Percentiles rank a stretch among this genome's conserved stretches.
Evolutionary conservation across 1,140 invertebrate species (phyloP).

Genomic region (Trachymyrmex septentrionalis): DNA sequence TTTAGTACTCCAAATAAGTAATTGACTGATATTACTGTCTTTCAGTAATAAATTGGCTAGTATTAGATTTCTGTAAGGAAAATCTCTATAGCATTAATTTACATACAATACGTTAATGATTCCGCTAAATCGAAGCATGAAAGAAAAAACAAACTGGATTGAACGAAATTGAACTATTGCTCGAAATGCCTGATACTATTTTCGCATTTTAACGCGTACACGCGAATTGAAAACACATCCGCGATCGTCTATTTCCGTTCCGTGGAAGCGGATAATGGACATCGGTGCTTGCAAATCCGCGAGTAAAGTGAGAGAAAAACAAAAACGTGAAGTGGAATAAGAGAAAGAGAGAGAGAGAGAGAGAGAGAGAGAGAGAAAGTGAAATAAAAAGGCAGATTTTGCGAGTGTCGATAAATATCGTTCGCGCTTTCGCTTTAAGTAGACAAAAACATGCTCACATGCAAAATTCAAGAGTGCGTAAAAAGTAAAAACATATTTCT

Average conservation of each 20-base stretch:
- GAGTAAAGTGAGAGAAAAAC: background rate
- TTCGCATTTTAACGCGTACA: constrained; percentile 51
- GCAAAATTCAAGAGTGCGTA: constrained; percentile 15
- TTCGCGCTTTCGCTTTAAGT: constrained; percentile 51
- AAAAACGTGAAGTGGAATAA: background rate
- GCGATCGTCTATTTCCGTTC: constrained; percentile 56
- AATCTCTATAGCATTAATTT: too few relatives aligned
- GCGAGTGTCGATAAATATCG: constrained; percentile 43
- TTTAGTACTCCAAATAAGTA: too few relatives aligned
- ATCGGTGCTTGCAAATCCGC: background rate
- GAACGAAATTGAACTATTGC: background rate
- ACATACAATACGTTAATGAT: too few relatives aligned
- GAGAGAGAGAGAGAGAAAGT: background rate
- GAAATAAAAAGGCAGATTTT: constrained; percentile 5
- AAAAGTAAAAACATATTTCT: constrained; percentile 66
- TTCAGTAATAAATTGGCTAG: too few relatives aligned
- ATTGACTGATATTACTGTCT: too few relatives aligned
- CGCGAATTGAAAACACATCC: constrained; percentile 38
- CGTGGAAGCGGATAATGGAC: constrained; percentile 1
- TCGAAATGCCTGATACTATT: constrained; percentile 53
- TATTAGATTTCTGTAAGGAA: too few relatives aligned
- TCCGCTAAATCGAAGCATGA: constrained; percentile 1
- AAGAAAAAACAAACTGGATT: background rate
- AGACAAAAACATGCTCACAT: constrained; percentile 1
- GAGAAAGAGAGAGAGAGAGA: background rate